These are phyloP conservation scores for Strigamia crassipes DNA, from an alignment of 2,888 invertebrate genomes.

Conservation along the genomic window DNA sequence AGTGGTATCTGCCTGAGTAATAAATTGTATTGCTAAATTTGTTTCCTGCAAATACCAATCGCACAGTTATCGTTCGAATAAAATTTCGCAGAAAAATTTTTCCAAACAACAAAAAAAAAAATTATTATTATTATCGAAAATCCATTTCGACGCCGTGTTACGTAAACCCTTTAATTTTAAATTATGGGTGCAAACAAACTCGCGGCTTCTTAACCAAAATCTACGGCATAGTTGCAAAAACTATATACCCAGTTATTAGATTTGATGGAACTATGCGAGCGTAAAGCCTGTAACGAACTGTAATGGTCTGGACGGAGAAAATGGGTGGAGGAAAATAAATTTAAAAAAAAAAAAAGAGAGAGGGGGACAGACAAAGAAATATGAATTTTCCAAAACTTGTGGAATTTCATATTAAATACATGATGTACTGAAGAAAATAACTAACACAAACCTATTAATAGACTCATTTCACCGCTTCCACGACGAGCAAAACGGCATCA, in stretches of 20 bases:
- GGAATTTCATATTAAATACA: background rate
- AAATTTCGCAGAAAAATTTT: background rate
- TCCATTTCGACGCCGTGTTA: background rate
- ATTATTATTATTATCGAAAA: constrained; percentile 10
- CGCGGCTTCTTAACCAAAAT: background rate
- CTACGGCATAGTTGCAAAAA: background rate
- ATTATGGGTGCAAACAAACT: background rate
- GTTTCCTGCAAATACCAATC: constrained; percentile 10
- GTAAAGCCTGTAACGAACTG: background rate
- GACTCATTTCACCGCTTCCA: background rate
- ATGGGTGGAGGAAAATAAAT: background rate
- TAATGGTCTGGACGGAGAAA: no score
- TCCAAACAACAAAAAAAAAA: background rate
- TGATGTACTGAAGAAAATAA: background rate
- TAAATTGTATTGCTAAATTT: constrained; percentile 10
- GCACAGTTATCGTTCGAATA: background rate
- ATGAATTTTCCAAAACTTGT: background rate
- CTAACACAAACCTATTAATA: background rate
- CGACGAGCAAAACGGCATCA: background rate
- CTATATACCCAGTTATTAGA: background rate
- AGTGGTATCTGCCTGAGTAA: background rate
- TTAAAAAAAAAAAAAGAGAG: no score
- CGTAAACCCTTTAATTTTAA: background rate
- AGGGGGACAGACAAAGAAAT: background rate
- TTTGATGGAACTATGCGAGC: background rate